Percentiles rank a stretch among this genome's conserved stretches.
Evolutionary conservation across 1,140 invertebrate species (phyloP).

Genomic region (Arion vulgaris): DNA sequence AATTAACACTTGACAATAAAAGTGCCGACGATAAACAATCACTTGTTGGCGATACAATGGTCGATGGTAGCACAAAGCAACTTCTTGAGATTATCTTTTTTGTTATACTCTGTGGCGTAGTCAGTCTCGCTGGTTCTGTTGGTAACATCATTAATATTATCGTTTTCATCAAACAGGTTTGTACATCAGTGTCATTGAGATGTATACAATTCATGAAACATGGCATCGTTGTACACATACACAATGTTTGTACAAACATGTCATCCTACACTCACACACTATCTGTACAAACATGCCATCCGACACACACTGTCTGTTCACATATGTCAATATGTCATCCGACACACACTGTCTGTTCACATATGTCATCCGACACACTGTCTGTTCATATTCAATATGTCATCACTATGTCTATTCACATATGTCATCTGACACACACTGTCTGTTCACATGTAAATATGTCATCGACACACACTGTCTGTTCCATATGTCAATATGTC

Average conservation of each 20-base stretch:
- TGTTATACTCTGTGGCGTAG: background rate
- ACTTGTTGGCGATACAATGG: background rate
- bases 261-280: background rate
- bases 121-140: conserved; percentile 13
- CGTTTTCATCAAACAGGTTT: conserved; percentile 25
- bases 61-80: background rate
- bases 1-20: background rate
- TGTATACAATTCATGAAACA: too few species aligned
- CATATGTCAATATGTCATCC: too few species aligned
- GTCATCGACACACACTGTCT: too few species aligned
- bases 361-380: too few species aligned
- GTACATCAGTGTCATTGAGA: too few species aligned
- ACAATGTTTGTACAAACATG: background rate
- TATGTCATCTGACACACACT: too few species aligned
- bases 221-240: background rate
- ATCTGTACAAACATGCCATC: background rate
- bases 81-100: conserved; percentile 24
- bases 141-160: conserved; percentile 18
- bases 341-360: too few species aligned
- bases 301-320: too few species aligned
- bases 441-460: too few species aligned
- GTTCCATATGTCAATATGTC: too few species aligned
- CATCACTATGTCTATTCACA: too few species aligned
- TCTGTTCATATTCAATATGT: too few species aligned
- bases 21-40: background rate